Conservation (phyloP, 2,797 vertebrate genomes). For the Sciurus vulgaris region DNA sequence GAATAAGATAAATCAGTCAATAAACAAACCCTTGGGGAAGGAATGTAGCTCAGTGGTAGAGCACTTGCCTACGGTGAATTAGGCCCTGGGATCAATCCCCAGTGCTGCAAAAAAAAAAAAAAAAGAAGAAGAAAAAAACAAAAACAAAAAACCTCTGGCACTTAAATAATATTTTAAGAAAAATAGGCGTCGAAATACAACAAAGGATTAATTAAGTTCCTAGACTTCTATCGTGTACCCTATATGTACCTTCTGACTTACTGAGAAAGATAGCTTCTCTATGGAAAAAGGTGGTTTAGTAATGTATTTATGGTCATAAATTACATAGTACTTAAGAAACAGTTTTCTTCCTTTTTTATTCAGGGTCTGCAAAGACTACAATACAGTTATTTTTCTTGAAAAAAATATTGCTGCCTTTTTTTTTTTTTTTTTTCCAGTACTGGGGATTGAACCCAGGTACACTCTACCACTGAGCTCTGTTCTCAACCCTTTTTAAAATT, state of each 20-base stretch:
- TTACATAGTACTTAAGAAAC: slow-evolving; percentile 33
- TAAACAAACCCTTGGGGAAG: background rate
- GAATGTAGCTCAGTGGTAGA: too few relatives aligned
- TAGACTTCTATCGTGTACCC: background rate
- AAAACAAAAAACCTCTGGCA: too few relatives aligned
- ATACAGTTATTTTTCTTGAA: slow-evolving; percentile 17
- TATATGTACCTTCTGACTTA: background rate
- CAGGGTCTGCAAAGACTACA: background rate
- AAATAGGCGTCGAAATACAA: slow-evolving; percentile 44
- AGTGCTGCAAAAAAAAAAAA: background rate
- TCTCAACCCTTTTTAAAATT: too few relatives aligned
- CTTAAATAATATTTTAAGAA: slow-evolving; percentile 35
- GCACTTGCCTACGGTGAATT: too few relatives aligned
- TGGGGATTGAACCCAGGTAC: too few relatives aligned
- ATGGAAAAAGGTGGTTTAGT: background rate
- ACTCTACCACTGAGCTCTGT: too few relatives aligned
- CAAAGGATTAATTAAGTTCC: slow-evolving; percentile 28
- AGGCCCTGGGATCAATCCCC: too few relatives aligned
- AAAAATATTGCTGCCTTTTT: background rate
- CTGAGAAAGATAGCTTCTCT: background rate
- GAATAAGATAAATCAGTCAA: slow-evolving; percentile 15
- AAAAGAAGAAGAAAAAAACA: background rate
- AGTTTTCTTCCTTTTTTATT: slow-evolving; percentile 1
- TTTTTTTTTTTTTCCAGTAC: too few relatives aligned
- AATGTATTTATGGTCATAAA: slow-evolving; percentile 42